Conservation (phyloP, 2,797 vertebrate species). For the Aeoliscus strigatus region DNA sequence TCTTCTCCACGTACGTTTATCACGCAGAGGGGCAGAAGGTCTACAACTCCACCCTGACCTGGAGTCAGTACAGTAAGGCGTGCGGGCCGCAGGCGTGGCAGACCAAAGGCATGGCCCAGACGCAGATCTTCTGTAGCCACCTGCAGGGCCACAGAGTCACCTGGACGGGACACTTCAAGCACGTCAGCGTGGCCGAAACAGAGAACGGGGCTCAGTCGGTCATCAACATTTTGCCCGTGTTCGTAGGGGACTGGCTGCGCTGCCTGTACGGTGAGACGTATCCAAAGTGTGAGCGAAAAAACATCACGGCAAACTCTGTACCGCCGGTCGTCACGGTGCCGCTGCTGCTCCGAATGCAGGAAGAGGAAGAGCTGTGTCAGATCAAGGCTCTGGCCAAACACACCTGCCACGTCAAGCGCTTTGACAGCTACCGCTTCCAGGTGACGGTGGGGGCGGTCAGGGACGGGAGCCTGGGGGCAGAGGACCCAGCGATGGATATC, state of each 20-base stretch:
- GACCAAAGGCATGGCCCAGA: constrained; percentile 87
- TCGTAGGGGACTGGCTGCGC: constrained; percentile 89
- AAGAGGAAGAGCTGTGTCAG: constrained; percentile 88
- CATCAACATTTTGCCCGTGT: constrained; percentile 87
- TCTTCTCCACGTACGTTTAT: constrained; percentile 91
- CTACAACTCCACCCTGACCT: constrained; percentile 92
- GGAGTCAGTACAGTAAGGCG: constrained; percentile 83
- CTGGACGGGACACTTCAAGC: constrained; percentile 88
- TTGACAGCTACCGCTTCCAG: constrained; percentile 90
- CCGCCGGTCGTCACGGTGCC: constrained; percentile 10
- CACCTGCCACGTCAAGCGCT: constrained; percentile 89
- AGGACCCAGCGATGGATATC: constrained; percentile 85
- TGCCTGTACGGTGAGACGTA: constrained; percentile 93
- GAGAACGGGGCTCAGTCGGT: constrained; percentile 93
- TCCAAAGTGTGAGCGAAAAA: constrained; percentile 81
- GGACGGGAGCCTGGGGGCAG: constrained; percentile 49
- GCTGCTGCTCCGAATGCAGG: constrained; percentile 58
- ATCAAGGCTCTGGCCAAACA: constrained; percentile 86
- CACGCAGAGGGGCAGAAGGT: constrained; percentile 90
- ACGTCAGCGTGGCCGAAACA: constrained; percentile 84
- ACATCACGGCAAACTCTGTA: constrained; percentile 39
- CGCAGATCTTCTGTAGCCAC: constrained; percentile 93
- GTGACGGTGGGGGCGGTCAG: constrained; percentile 84
- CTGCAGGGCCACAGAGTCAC: constrained; percentile 93
- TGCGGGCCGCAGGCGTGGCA: constrained; percentile 92